Evolutionary conservation across 2,113 vertebrate species (phyloP), one percentile per base, ranked within the genome.

Genomic region (Benitochromis conjunctus): DNA sequence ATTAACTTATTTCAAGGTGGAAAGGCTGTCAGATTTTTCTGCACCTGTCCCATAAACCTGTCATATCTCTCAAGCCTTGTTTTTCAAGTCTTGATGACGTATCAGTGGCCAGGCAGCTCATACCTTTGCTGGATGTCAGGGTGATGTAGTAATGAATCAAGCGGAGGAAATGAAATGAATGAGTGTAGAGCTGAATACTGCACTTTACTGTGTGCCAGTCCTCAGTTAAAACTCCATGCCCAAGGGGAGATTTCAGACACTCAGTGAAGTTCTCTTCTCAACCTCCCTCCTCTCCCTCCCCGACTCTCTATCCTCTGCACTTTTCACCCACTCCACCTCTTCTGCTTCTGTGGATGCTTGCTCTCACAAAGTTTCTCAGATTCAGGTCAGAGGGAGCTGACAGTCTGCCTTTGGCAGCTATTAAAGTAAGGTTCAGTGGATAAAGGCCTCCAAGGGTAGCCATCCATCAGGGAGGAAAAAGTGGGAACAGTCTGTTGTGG

Each of bases 351-450:
- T 85, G 81, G 77, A 79, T 85, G 46, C 85, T 80, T 56, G 64
- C 88, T 85, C 80, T 90, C 83, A 66, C 85, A 54, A 64, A 90
- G 88, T 92, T 76, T 80, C 81, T 80, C 86, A 91, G 85, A 94
- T 93, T 95, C 92, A 90, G 92, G 95, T 94, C 90, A 93, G 89
- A 82, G 64, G 79, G 80, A 93, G 74, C 89, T 88, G 94, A 94
- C 85, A 83, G 92, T 89, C 82, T 81, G 92, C 89, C 92, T 92
- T 95, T 92, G 93, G 88, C 91, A 79, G 89, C 91, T 94, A 95
- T 95, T 95, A 94, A 93, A 94, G 83, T 89, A 84, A 90, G 80
- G 90, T 92, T 91, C 89, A 90, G 81, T 69, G 87, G 92, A 93
- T 90, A 89, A 92, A 92, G 87, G 83, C 88, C 90, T 92, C 91